Base-by-base conservation (phyloP, 1,140 invertebrate species). In the Panagrolaimus sp. region DNA sequence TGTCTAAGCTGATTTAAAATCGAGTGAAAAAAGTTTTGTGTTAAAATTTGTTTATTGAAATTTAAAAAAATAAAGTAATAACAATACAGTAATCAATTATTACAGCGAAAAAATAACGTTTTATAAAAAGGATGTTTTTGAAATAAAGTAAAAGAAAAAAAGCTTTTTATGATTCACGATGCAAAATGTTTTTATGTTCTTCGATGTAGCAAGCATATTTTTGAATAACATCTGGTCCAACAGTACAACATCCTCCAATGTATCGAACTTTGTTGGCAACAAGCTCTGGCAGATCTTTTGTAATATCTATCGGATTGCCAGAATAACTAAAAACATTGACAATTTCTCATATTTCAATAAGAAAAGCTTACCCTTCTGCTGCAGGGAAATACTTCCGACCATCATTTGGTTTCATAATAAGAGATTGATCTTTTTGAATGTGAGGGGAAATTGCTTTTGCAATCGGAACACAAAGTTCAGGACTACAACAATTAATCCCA, bases 391-490 rank as follows among this genome's bases (percentile, higher is more conserved):
- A 48, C 5, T 4, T 14, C 9, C 20, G 14, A 23, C 47, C 47
- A 48, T 48, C 47, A 48, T 48, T 48, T 48, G 47, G 47, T 48
- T 48, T 48, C 47, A 48, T n/a, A 9, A 48, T 23, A n/a, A 48
- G 14, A 4, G 14, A 4, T 48, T 48, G 47, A 48, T 48, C 14
- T 3, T 14, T 14, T n/a, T 9, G 14, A 48, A 48, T 48, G 47
- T n/a, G 9, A 4, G 14, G 14, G 1, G 14, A 48, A 14, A 23
- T 48, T n/a, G 9, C 2, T n/a, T 48, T 23, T 4, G 47, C 47
- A 4, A 48, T n/a, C 1, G 14, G 14, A 23, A 48, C 9, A 48
- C 47, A 48, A 23, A 48, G 14, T 48, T 1, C 5, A 2, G 47
- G 47, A 23, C 9, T 23, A 23, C 47, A 48, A 48, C 47, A 48